Evolutionary conservation across 2,113 vertebrate species (phyloP), one percentile per base, ranked within the genome.

Genomic region (Phalacrocorax aristotelis): DNA sequence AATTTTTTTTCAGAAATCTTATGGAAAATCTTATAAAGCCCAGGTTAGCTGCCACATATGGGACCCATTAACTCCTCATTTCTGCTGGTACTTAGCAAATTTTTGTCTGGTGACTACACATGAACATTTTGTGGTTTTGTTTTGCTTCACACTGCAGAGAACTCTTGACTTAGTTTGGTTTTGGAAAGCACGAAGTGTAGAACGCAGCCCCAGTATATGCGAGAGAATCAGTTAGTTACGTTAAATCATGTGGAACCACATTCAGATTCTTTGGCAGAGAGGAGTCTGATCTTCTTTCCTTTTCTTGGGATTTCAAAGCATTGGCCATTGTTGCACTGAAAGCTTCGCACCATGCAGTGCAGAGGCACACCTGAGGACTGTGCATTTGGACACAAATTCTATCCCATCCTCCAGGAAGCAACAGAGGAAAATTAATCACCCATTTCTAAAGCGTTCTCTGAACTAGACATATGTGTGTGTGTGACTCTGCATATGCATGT

Each of bases 81-180:
- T 98, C 94, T 98, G 97, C 96, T 97, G 83, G 95, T 97, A 98
- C 97, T 96, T 97, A 96, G 96, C 95, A 98, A 97, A 98, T 98
- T 97, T 98, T 98, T 98, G 92, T 97, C 94, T 94, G 81, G 95
- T 98, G 98, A 98, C 97, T 98, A 93, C 58, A 89, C 66, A 81
- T 85, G 91, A 97, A 97, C 91, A 86, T 88, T 80, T 79, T 86
- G 75, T 97, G 89, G 17, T 95, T 98, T 98, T 97, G 83, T 97
- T 98, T 98, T 95, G 87, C 87, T 97, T 98, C 60, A 51, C 79
- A 83, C 93, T 96, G 74, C 29, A 93, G 85, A 95, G 40, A 64
- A 87, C 52, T 91, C 81, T 96, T 98, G 96, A 97, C 95, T 97
- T 95, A 76, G 77, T 95, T 94, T 86, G 72, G 93, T 93, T 97